Base-by-base conservation (phyloP, 2,113 vertebrate species). In the Macroglossus sobrinus region DNA sequence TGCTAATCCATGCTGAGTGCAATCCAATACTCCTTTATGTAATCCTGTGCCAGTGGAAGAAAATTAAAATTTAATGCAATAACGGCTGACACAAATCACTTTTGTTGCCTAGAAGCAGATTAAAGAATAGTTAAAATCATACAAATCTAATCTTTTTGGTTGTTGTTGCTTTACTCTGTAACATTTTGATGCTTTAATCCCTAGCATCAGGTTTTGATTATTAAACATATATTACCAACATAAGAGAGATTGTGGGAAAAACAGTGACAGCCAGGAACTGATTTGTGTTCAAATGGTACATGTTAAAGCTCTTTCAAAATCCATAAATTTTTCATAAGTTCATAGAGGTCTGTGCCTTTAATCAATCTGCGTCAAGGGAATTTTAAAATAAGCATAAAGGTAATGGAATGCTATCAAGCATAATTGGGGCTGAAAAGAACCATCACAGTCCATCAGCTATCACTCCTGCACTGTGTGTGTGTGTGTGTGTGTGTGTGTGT, bases 61-160 rank as follows among this genome's bases (percentile, higher is more conserved):
- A 99, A 99, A 99, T 99, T 99, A 99, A 99, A 98, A 97, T 98
- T 98, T 99, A 99, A 99, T 99, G 98, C 98, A 99, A 98, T 99
- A 99, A 98, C 94, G 12, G 97, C 98, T 98, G 98, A 98, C 98
- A 99, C 98, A 99, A 99, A 98, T 99, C 98, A 99, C 97, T 98
- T 98, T 98, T 98, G 98, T 98, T 99, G 98, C 98, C 98, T 98
- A 98, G 98, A 98, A 99, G 97, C 97, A 98, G 98, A 99, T 99
- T 99, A 99, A 99, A 98, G 98, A 98, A 98, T 98, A 98, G 98
- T 98, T 98, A 98, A 98, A 99, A 98, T 99, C 96, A 98, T 98
- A 98, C 97, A 98, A 98, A 98, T 98, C 97, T 98, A 98, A 98
- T 98, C 98, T 85, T 96, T 97, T 98, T 71, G 89, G 72, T 96